Conservation (phyloP, 2,888 invertebrate species). For the Chymomyza fuscimana region DNA sequence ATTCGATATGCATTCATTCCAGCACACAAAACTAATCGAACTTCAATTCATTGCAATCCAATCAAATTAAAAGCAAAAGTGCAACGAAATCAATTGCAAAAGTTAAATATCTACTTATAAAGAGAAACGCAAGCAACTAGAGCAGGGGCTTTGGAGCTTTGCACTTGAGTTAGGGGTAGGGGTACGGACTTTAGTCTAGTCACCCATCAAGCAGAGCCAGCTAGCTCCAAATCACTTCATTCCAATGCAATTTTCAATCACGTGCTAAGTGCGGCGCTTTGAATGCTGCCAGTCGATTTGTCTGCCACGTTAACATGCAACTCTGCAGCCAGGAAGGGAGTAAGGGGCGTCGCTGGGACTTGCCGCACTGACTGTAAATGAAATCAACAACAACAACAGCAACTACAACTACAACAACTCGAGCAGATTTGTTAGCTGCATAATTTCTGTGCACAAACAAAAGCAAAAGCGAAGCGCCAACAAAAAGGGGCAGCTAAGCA, state of each 20-base stretch:
- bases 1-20: neutral
- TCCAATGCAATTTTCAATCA: conserved; percentile 71
- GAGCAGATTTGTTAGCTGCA: conserved; percentile 61
- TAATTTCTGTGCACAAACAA: conserved; percentile 55
- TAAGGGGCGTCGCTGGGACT: conserved; percentile 22
- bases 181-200: neutral
- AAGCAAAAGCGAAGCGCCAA: conserved; percentile 14
- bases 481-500: conserved; percentile 5
- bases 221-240: conserved; percentile 66
- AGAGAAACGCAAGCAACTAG: conserved; percentile 19
- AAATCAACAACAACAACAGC: conserved; percentile 16
- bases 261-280: conserved; percentile 68
- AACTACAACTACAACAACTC: conserved; percentile 34
- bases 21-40: neutral
- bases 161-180: neutral
- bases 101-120: neutral
- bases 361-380: neutral
- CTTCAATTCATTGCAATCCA: conserved; percentile 26
- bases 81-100: conserved; percentile 5
- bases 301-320: conserved; percentile 61
- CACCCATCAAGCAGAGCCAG: conserved; percentile 10
- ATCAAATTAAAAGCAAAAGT: conserved; percentile 44
- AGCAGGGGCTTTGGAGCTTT: neutral
- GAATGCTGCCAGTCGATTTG: conserved; percentile 55
- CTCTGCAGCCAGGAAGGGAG: neutral